Evolutionary conservation across 2,797 vertebrate species (phyloP).

Genomic region (Protosalanx chinensis): DNA sequence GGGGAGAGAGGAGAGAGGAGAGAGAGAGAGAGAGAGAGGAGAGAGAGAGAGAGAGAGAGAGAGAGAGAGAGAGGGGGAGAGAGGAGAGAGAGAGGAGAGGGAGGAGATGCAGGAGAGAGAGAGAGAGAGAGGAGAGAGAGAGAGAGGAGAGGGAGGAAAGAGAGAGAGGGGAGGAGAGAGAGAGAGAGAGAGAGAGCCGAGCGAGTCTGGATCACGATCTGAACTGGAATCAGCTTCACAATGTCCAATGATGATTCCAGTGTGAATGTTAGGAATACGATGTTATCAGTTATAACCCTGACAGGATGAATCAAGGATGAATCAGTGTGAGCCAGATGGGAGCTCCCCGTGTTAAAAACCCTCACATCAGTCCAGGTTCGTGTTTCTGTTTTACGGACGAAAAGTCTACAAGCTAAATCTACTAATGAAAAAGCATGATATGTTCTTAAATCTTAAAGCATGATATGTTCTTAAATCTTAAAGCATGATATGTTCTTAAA

Average conservation of each 20-base stretch:
- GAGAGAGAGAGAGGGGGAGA: slow-evolving; percentile 8
- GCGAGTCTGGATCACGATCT: slow-evolving; percentile 69
- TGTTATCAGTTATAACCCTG: neutral
- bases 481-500: neutral
- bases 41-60: neutral
- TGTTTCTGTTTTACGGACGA: neutral
- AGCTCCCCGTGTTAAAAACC: slow-evolving; percentile 33
- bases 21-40: slow-evolving; percentile 38
- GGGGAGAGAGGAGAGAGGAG: slow-evolving; percentile 12
- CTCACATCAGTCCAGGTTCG: slow-evolving; percentile 60
- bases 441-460: neutral
- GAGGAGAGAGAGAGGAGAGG: slow-evolving; percentile 16
- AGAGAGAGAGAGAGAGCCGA: slow-evolving; percentile 18
- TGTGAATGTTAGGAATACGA: slow-evolving; percentile 34
- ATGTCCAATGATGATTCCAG: slow-evolving; percentile 21
- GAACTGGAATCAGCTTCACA: slow-evolving; percentile 52
- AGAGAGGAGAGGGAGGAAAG: slow-evolving; percentile 12
- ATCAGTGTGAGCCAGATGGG: slow-evolving; percentile 22
- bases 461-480: neutral
- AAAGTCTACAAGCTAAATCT: neutral
- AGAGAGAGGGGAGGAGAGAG: slow-evolving; percentile 16
- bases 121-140: slow-evolving; percentile 11
- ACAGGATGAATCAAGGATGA: slow-evolving; percentile 29
- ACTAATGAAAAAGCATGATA: neutral
- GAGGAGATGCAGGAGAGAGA: slow-evolving; percentile 24